phyloP scores from a whole-genome alignment of 2,113 vertebrate genomes.

The Menura novaehollandiae region DNA sequence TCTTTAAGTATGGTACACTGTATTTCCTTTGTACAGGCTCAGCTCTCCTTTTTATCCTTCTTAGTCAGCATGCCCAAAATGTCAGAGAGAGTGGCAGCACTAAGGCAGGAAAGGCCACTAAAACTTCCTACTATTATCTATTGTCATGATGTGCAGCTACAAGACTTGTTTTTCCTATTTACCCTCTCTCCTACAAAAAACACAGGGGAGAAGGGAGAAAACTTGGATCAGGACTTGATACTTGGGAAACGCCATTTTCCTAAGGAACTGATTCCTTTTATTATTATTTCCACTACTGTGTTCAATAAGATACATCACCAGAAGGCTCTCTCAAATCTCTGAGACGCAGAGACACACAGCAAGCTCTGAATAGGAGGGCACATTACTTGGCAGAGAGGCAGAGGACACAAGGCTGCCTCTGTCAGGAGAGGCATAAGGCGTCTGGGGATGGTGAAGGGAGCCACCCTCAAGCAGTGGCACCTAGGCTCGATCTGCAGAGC shows the following conservation, averaged over 20 bases:
- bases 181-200: not conserved
- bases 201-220: not conserved
- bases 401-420: not conserved
- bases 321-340: not conserved
- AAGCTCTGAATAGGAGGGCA: not conserved
- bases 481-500: rapidly evolving
- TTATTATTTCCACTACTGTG: not conserved
- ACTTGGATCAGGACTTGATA: not conserved
- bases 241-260: not conserved
- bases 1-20: not conserved
- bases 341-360: not conserved
- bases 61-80: not conserved
- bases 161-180: not conserved
- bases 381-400: not conserved
- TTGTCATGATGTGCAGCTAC: not conserved
- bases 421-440: not conserved
- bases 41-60: not conserved
- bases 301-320: not conserved
- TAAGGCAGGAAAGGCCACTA: not conserved
- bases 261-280: not conserved
- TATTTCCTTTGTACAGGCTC: not conserved
- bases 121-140: not conserved
- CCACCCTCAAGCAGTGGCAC: not conserved
- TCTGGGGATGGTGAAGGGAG: not conserved
- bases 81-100: not conserved